phyloP scores from a whole-genome alignment of 2,888 invertebrate genomes.

The Lasioglossum marginatum region DNA sequence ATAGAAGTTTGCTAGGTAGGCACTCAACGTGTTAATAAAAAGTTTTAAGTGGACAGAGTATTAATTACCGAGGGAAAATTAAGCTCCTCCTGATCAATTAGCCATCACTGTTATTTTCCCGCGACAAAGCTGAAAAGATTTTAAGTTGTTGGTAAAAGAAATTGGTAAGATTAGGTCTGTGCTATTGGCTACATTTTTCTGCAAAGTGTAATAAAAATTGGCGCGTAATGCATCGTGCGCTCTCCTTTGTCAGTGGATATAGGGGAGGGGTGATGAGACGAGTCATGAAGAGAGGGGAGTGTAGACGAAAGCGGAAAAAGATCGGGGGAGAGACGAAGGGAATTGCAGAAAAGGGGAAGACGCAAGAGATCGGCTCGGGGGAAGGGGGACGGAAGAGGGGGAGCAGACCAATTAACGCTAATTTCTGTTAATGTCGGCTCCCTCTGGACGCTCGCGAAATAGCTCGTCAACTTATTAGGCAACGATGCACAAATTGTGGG shows the following conservation, averaged over 20 bases:
- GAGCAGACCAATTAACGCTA: conserved; percentile 82
- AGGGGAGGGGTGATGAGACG: neutral
- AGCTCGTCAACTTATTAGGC: conserved; percentile 57
- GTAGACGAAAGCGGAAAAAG: conserved; percentile 11
- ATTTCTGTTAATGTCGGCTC: conserved; percentile 81
- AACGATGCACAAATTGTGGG: conserved; percentile 57
- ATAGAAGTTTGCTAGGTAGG: neutral
- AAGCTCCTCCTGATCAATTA: neutral
- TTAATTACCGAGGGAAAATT: neutral
- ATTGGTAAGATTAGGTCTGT: neutral
- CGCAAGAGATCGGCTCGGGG: conserved; percentile 8
- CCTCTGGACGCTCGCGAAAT: conserved; percentile 70
- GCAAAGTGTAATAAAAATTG: neutral
- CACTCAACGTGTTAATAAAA: neutral
- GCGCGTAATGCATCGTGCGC: neutral
- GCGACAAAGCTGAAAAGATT: neutral
- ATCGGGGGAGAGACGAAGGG: conserved; percentile 21
- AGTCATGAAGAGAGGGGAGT: neutral
- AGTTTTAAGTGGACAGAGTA: neutral
- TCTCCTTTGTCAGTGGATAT: neutral
- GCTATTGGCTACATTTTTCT: neutral
- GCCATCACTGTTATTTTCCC: neutral
- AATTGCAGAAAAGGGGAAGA: conserved; percentile 27
- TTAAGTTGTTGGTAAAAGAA: neutral
- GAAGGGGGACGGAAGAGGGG: conserved; percentile 35